Percentiles rank a stretch among this genome's conserved stretches.
Conservation (phyloP, 2,888 invertebrate genomes). For the Pachymerium ferrugineum region DNA sequence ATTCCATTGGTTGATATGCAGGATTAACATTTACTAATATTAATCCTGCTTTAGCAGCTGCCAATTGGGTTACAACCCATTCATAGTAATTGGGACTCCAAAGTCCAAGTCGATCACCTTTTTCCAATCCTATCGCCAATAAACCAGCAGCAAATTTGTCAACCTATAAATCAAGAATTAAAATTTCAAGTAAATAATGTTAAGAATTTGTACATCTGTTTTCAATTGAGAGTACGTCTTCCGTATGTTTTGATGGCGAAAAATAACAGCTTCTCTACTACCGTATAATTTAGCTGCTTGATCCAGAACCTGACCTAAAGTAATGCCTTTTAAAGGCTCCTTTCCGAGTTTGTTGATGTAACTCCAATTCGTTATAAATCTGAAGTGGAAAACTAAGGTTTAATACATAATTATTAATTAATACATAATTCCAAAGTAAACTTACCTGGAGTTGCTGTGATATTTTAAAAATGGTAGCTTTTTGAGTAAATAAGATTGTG, state of each 20-base stretch:
- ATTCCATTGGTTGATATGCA: conserved; percentile 62
- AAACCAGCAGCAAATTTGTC: conserved; percentile 68
- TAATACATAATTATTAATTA: no score
- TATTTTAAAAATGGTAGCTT: no score
- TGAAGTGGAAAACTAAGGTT: no score
- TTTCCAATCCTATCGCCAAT: conserved; percentile 60
- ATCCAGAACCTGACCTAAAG: conserved; percentile 57
- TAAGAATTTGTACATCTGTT: background rate
- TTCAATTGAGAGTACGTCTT: conserved; percentile 11
- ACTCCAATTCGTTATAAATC: no score
- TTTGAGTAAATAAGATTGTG: no score
- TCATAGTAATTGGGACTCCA: conserved; percentile 72
- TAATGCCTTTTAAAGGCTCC: conserved; percentile 53
- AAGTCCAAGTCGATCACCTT: conserved; percentile 69
- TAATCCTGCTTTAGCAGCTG: conserved; percentile 65
- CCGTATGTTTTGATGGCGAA: background rate
- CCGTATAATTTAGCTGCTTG: conserved; percentile 54
- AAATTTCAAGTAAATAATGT: no score
- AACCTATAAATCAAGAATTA: no score
- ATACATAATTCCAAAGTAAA: no score
- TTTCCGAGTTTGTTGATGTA: conserved; percentile 31
- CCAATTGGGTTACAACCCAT: conserved; percentile 69
- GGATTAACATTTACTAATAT: conserved; percentile 68
- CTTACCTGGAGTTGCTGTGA: no score
- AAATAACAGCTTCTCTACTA: conserved; percentile 43